phyloP scores from a whole-genome alignment of 1,140 invertebrate species.

The Limonius californicus region DNA sequence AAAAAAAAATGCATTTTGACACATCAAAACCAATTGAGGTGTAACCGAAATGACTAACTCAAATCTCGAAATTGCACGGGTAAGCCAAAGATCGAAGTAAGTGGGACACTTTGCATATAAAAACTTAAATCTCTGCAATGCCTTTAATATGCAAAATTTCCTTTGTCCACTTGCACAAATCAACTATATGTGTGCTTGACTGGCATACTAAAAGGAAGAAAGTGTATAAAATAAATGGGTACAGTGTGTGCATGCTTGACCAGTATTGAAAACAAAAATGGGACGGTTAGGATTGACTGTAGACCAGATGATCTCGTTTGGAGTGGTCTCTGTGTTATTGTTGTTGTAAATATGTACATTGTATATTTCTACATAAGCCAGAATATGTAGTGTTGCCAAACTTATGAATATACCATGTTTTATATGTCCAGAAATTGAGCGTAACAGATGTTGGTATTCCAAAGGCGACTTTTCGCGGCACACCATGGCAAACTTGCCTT shows the following conservation, averaged over 20 bases:
- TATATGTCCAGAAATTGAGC: constrained; percentile 15
- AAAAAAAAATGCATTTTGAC: too few species aligned
- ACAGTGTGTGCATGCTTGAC: not conserved
- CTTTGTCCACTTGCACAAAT: too few species aligned
- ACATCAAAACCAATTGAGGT: too few species aligned
- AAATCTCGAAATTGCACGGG: too few species aligned
- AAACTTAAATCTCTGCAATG: too few species aligned
- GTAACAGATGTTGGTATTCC: not conserved
- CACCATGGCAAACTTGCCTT: constrained; percentile 7
- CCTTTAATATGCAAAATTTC: too few species aligned
- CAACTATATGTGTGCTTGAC: too few species aligned
- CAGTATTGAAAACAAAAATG: not conserved
- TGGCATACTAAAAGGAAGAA: too few species aligned
- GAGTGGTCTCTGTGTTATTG: constrained; percentile 31
- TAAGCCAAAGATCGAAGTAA: too few species aligned
- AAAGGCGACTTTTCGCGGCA: constrained; percentile 4
- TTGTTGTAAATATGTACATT: constrained; percentile 22
- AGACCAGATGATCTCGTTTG: constrained; percentile 23
- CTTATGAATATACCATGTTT: constrained; percentile 14
- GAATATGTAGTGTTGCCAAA: constrained; percentile 5
- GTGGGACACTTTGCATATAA: too few species aligned
- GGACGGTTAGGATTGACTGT: constrained; percentile 21
- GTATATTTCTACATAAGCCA: constrained; percentile 6
- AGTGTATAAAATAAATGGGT: too few species aligned
- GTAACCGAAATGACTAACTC: too few species aligned